Conservation (phyloP, 2,797 vertebrate species). For the Megaceryle alcyon region DNA sequence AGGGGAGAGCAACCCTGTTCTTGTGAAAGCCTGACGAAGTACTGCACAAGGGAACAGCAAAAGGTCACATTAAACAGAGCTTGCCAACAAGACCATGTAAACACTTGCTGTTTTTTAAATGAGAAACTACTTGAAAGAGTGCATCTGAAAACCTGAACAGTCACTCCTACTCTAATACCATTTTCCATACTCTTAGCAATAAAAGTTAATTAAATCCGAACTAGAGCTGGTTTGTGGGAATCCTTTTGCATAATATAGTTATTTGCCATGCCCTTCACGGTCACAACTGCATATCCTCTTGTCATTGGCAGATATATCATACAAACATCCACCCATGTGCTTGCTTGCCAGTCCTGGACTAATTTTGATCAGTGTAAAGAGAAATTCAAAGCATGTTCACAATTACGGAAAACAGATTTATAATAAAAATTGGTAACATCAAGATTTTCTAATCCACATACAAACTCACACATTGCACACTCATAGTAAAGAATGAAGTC, state of each 20-base stretch:
- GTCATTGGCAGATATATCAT: background rate
- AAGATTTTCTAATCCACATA: background rate
- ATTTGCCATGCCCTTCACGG: background rate
- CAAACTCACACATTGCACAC: background rate
- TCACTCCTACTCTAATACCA: background rate
- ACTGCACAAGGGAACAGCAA: slow-evolving; percentile 62
- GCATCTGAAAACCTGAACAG: background rate
- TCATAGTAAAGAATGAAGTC: background rate
- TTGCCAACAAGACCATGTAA: background rate
- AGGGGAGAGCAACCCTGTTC: slow-evolving; percentile 91
- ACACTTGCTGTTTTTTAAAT: background rate
- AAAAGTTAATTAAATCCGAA: background rate
- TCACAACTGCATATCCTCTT: background rate
- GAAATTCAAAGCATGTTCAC: background rate
- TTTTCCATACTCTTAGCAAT: background rate
- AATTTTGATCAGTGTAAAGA: background rate
- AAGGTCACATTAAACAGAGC: background rate
- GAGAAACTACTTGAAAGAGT: background rate
- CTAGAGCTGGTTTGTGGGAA: background rate
- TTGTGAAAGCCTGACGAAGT: slow-evolving; percentile 88
- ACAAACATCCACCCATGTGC: background rate
- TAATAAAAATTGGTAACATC: background rate
- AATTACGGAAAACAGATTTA: fast-evolving
- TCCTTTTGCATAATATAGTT: background rate
- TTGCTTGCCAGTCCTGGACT: background rate